These are phyloP conservation scores for Patiria pectinifera DNA, from an alignment of 53 echinoderm and acorn worm species.

Conservation along the genomic window DNA sequence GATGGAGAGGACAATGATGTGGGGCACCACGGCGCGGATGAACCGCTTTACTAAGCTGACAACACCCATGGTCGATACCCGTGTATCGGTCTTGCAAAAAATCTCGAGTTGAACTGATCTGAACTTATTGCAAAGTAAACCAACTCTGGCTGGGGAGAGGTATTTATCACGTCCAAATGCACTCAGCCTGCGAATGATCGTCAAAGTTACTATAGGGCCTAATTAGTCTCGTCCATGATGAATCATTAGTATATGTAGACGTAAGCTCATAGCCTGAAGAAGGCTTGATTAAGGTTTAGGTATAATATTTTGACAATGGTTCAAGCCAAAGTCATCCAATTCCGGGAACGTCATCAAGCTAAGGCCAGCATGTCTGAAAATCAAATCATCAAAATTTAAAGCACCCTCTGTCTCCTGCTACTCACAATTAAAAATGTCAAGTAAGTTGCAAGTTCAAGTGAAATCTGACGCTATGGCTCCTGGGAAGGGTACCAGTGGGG, in stretches of 20 bases:
- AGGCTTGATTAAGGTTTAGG: too few relatives aligned
- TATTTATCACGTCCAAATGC: too few relatives aligned
- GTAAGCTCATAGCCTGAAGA: too few relatives aligned
- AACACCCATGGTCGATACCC: slow-evolving; percentile 26
- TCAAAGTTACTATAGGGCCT: too few relatives aligned
- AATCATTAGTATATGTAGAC: too few relatives aligned
- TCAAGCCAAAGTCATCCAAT: background rate
- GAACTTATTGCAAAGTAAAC: too few relatives aligned
- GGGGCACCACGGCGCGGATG: slow-evolving; percentile 60
- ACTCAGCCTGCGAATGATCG: too few relatives aligned
- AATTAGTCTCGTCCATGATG: too few relatives aligned
- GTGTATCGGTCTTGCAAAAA: background rate
- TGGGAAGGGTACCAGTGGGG: background rate
- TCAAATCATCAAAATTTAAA: background rate
- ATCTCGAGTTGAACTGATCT: background rate
- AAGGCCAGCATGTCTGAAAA: background rate
- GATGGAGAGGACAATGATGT: slow-evolving; percentile 57
- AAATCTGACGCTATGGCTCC: background rate
- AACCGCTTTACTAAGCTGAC: slow-evolving; percentile 36
- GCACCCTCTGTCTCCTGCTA: background rate
- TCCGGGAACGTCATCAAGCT: background rate
- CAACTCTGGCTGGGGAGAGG: too few relatives aligned
- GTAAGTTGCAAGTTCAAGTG: background rate
- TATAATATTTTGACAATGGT: background rate
- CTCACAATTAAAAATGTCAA: background rate